Evolutionary conservation across 2,888 invertebrate species (phyloP).

Genomic region (Neria commutata): DNA sequence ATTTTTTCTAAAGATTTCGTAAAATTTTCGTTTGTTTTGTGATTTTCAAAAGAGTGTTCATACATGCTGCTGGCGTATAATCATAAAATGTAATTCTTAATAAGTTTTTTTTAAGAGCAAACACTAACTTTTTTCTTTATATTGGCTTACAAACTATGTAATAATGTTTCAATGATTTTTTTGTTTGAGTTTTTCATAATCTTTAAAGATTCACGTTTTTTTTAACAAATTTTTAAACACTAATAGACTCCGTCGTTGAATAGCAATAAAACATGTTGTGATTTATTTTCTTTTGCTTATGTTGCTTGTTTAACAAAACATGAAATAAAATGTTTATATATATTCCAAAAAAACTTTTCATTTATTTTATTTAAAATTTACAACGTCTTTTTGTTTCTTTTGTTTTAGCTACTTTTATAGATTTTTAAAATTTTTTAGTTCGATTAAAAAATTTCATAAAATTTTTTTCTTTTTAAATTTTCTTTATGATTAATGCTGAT

Average conservation of each 20-base stretch:
- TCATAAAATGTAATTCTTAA: too few species aligned
- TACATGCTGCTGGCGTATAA: too few species aligned
- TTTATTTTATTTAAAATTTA: conserved; percentile 24
- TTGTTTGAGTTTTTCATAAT: conserved; percentile 27
- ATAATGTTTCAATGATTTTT: conserved; percentile 35
- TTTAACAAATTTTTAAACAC: conserved; percentile 46
- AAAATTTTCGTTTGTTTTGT: conserved; percentile 6
- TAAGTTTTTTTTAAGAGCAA: conserved; percentile 34
- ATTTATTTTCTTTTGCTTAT: conserved; percentile 15
- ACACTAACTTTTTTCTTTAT: conserved; percentile 21
- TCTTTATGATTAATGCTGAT: background rate
- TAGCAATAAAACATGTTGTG: conserved; percentile 37
- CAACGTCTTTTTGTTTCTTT: conserved; percentile 19
- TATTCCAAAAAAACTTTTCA: conserved; percentile 7
- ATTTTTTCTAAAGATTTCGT: conserved; percentile 7
- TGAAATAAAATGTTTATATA: background rate
- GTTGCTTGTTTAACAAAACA: conserved; percentile 11
- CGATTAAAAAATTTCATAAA: background rate
- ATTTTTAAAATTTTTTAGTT: conserved; percentile 8
- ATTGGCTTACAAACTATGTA: conserved; percentile 22
- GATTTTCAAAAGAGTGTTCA: too few species aligned
- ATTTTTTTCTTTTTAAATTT: background rate
- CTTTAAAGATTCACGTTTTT: conserved; percentile 20
- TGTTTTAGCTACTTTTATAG: background rate
- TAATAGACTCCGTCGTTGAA: conserved; percentile 52